A percentile compares a stretch with the other conserved stretches of the same genome.
Evolutionary conservation across 2,888 invertebrate species (phyloP).

Genomic region (Halocaridina rubra): DNA sequence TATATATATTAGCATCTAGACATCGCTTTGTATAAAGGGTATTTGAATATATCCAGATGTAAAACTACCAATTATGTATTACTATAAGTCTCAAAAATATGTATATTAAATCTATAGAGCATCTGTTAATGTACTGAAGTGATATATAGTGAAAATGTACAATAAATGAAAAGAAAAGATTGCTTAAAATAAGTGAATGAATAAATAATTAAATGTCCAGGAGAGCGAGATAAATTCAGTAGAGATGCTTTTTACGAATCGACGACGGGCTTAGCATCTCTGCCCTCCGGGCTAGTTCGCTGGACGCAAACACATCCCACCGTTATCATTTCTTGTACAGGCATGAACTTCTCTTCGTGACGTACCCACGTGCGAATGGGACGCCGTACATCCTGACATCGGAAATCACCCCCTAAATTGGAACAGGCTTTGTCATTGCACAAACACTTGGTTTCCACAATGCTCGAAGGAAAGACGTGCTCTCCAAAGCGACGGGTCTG

Average conservation of each 20-base stretch:
- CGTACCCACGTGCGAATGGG: slow-evolving; percentile 42
- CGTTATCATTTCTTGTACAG: slow-evolving; percentile 21
- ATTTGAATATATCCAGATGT: too few species aligned
- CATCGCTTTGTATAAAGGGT: too few species aligned
- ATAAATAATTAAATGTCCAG: too few species aligned
- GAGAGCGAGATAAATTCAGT: too few species aligned
- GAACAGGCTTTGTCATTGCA: slow-evolving; percentile 38
- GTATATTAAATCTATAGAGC: too few species aligned
- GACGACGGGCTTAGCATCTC: background rate
- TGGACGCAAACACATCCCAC: slow-evolving; percentile 55
- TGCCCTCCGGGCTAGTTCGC: slow-evolving; percentile 11
- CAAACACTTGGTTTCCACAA: slow-evolving; percentile 46
- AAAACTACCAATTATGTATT: too few species aligned
- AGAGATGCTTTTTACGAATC: background rate
- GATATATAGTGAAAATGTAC: too few species aligned
- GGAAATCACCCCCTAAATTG: slow-evolving; percentile 40
- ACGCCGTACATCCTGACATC: slow-evolving; percentile 30
- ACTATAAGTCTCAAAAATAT: too few species aligned
- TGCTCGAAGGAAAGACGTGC: slow-evolving; percentile 31
- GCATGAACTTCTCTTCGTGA: background rate
- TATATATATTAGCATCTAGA: too few species aligned
- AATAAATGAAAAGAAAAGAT: too few species aligned
- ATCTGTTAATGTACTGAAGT: too few species aligned
- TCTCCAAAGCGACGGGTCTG: slow-evolving; percentile 23
- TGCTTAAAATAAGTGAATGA: too few species aligned